These are phyloP conservation scores for Trachelus tabidus DNA, from an alignment of 2,888 invertebrate genomes.

Conservation along the genomic window DNA sequence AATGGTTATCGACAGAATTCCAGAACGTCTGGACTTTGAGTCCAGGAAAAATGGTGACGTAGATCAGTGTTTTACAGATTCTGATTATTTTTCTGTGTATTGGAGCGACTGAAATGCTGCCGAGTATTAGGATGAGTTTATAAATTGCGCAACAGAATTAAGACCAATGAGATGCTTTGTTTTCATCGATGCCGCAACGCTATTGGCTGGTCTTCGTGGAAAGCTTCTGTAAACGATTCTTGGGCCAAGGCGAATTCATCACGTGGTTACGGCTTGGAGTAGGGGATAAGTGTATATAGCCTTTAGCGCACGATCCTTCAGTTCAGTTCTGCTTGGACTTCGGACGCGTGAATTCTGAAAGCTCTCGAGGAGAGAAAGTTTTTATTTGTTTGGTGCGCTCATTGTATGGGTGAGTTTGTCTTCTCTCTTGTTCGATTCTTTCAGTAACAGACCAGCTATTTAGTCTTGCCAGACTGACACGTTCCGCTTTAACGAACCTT, in stretches of 20 bases:
- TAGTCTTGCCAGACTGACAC: not conserved
- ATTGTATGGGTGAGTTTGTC: slow-evolving; percentile 62
- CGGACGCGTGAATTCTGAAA: slow-evolving; percentile 49
- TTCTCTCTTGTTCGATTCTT: not conserved
- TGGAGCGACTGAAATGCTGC: not conserved
- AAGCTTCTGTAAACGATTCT: not conserved
- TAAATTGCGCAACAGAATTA: not conserved
- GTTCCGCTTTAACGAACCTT: not conserved
- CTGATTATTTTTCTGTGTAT: not conserved
- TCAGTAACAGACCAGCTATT: not conserved
- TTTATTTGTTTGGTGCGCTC: slow-evolving; percentile 65
- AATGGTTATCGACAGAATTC: not conserved
- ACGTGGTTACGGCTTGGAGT: not conserved
- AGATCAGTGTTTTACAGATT: not conserved
- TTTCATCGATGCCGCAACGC: not conserved
- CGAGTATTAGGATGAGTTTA: not conserved
- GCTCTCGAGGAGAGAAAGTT: slow-evolving; percentile 56
- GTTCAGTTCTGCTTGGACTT: slow-evolving; percentile 60
- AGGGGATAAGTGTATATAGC: slow-evolving; percentile 42
- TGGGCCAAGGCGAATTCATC: not conserved
- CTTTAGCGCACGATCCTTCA: slow-evolving; percentile 44
- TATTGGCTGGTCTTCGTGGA: not conserved
- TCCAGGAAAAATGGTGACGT: not conserved
- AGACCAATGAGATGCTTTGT: not conserved
- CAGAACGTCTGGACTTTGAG: not conserved